Conservation (phyloP, 2,797 vertebrate genomes). For the Eospalax fontanierii region DNA sequence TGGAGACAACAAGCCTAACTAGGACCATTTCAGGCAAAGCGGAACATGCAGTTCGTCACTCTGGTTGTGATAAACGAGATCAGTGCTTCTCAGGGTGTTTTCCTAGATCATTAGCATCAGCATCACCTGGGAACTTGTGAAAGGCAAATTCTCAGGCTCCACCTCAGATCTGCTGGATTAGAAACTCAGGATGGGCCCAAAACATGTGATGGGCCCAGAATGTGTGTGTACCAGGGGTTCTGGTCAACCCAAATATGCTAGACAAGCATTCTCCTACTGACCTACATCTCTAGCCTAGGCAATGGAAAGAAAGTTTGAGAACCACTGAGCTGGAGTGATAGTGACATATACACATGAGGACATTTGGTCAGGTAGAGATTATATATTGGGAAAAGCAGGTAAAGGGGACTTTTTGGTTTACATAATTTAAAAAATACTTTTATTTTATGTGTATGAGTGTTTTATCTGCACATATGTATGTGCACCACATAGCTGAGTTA, state of each 20-base stretch:
- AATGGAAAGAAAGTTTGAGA: not conserved
- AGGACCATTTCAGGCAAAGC: conserved; percentile 7
- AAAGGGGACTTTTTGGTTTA: not conserved
- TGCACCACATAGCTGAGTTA: too few species aligned
- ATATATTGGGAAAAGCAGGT: too few species aligned
- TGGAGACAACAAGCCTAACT: not conserved
- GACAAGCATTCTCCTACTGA: not conserved
- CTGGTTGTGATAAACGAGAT: not conserved
- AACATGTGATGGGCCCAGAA: not conserved
- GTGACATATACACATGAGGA: not conserved
- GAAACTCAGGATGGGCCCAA: not conserved
- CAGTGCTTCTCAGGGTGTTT: not conserved
- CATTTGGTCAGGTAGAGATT: not conserved
- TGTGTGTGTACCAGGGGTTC: too few species aligned
- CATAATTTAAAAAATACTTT: not conserved
- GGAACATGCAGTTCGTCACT: not conserved
- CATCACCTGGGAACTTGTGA: not conserved
- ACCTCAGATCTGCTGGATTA: conserved; percentile 16
- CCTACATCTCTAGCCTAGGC: not conserved
- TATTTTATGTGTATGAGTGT: too few species aligned
- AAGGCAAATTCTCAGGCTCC: conserved; percentile 14
- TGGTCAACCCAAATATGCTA: not conserved
- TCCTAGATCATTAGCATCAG: not conserved
- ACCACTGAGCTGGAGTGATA: not conserved
- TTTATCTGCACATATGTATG: too few species aligned